These are phyloP conservation scores for Amphipoea lucens DNA, from an alignment of 2,888 invertebrate genomes.

Conservation along the genomic window DNA sequence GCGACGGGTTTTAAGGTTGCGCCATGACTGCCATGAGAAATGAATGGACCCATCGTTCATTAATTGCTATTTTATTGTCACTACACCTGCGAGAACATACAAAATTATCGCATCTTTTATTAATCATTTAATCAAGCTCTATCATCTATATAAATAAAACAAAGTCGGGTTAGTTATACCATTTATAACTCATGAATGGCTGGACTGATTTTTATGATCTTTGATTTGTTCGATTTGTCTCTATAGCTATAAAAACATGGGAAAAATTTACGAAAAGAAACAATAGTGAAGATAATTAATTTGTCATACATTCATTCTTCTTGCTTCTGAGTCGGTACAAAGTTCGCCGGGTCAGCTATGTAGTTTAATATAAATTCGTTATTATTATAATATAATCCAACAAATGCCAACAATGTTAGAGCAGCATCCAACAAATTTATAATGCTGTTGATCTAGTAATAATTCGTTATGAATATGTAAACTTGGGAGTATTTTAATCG, in stretches of 20 bases:
- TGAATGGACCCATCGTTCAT: slow-evolving; percentile 35
- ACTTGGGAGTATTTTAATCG: slow-evolving; percentile 69
- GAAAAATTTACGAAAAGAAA: no score
- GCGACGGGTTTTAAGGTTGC: slow-evolving; percentile 47
- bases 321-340: no score
- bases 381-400: slow-evolving; percentile 28
- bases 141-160: not conserved
- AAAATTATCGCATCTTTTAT: slow-evolving; percentile 18
- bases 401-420: slow-evolving; percentile 42
- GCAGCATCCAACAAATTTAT: slow-evolving; percentile 55
- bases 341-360: no score
- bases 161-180: no score
- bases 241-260: no score
- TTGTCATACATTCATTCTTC: no score
- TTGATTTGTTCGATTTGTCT: no score
- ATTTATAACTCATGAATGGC: no score
- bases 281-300: no score
- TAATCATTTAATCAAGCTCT: slow-evolving; percentile 13
- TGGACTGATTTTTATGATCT: no score
- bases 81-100: slow-evolving; percentile 15
- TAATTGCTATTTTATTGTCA: slow-evolving; percentile 21
- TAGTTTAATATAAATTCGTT: slow-evolving; percentile 22
- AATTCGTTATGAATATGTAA: slow-evolving; percentile 65
- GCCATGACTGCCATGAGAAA: slow-evolving; percentile 23
- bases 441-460: slow-evolving; percentile 52